phyloP scores from a whole-genome alignment of 2,888 invertebrate genomes.

The Microdon myrmicae region DNA sequence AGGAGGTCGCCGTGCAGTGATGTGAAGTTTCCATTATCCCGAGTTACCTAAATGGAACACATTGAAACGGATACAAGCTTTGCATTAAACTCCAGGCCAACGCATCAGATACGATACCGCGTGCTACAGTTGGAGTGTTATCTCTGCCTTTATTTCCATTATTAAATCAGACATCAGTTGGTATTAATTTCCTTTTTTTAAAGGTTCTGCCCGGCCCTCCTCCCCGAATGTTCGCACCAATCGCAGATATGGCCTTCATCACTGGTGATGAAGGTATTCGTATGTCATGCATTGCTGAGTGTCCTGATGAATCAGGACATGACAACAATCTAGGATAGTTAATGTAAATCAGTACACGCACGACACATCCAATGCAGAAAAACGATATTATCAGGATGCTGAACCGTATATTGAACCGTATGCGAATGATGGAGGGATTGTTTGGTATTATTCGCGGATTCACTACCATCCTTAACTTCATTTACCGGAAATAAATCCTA shows the following conservation, averaged over 20 bases:
- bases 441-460: too few species aligned
- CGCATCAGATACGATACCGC: neutral
- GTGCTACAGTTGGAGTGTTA: conserved; percentile 1
- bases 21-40: too few species aligned
- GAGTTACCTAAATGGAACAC: too few species aligned
- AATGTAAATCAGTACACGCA: conserved; percentile 20
- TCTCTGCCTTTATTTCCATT: conserved; percentile 11
- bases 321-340: conserved; percentile 7
- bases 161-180: conserved; percentile 38
- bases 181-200: conserved; percentile 35
- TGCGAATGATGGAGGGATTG: too few species aligned
- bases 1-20: too few species aligned
- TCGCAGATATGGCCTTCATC: neutral
- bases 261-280: neutral
- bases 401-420: too few species aligned
- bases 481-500: conserved; percentile 27
- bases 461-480: too few species aligned
- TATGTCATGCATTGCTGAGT: conserved; percentile 24
- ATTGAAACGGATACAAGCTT: too few species aligned
- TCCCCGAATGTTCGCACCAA: neutral
- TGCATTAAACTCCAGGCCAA: conserved; percentile 18
- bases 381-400: conserved; percentile 22
- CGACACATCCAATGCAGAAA: conserved; percentile 15
- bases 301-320: conserved; percentile 23
- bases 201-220: too few species aligned